Evolutionary conservation across 1,140 invertebrate genomes (phyloP).

Genomic region (Micrasema minimum): DNA sequence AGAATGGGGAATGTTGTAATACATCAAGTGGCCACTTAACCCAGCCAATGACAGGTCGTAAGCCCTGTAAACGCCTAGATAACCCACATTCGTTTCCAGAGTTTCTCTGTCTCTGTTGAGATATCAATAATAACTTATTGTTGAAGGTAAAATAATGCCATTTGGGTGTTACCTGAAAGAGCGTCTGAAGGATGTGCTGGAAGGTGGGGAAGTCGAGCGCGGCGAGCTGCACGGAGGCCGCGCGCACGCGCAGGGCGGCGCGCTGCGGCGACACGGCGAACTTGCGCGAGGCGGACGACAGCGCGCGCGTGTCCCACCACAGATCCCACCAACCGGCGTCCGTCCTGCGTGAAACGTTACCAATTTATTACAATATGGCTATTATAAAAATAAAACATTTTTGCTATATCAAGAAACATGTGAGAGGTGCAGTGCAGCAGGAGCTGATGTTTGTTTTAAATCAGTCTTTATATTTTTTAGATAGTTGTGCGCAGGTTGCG

Average conservation of each 20-base stretch:
- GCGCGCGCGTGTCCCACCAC: constrained; percentile 44
- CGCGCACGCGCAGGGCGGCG: constrained; percentile 47
- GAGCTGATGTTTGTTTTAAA: too few species aligned
- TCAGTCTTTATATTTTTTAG: too few species aligned
- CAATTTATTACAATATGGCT: background rate
- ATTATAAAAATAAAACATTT: constrained; percentile 3
- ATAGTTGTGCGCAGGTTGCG: background rate
- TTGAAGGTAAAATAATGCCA: too few species aligned
- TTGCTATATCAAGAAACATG: background rate
- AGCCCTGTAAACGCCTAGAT: too few species aligned
- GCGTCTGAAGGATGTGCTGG: constrained; percentile 49
- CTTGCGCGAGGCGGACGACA: constrained; percentile 32
- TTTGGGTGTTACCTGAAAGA: constrained; percentile 52
- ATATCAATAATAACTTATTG: too few species aligned
- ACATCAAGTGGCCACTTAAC: too few species aligned
- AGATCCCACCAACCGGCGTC: constrained; percentile 40
- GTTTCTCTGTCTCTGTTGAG: too few species aligned
- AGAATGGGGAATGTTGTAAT: too few species aligned
- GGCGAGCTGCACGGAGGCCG: constrained; percentile 46
- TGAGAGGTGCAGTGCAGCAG: background rate
- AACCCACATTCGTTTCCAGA: too few species aligned
- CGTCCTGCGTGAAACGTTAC: too few species aligned
- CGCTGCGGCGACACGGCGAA: constrained; percentile 45
- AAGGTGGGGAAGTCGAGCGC: constrained; percentile 50
- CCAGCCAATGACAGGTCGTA: too few species aligned